Evolutionary conservation across 2,113 vertebrate genomes (phyloP).

Genomic region (Macaca nemestrina): DNA sequence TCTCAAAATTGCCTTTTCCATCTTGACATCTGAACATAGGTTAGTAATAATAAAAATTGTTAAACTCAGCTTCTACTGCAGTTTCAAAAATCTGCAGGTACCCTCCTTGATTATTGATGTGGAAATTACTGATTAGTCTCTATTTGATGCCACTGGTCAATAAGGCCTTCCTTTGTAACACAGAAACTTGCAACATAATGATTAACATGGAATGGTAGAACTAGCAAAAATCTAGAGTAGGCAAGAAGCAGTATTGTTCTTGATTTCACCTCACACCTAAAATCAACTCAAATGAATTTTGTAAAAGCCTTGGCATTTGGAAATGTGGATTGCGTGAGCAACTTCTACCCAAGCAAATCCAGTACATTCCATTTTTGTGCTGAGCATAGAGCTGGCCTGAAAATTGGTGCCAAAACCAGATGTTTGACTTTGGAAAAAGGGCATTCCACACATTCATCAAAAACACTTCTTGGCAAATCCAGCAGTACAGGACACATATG

Average conservation of each 20-base stretch:
- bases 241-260: not conserved
- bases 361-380: constrained; percentile 63
- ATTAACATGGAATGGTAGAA: not conserved
- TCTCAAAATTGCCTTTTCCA: not conserved
- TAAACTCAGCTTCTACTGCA: not conserved
- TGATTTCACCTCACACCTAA: constrained; percentile 29
- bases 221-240: not conserved
- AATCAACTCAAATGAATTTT: constrained; percentile 36
- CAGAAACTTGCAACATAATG: not conserved
- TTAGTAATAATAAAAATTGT: not conserved
- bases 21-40: not conserved
- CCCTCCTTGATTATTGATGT: not conserved
- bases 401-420: constrained; percentile 67
- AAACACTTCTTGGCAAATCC: constrained; percentile 64
- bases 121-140: not conserved
- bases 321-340: constrained; percentile 53
- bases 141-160: not conserved
- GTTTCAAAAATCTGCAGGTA: not conserved
- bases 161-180: not conserved
- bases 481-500: constrained; percentile 59
- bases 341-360: constrained; percentile 51
- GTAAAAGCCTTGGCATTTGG: constrained; percentile 22
- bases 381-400: constrained; percentile 37
- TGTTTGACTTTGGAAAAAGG: constrained; percentile 68
- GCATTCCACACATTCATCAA: constrained; percentile 69